Evolutionary conservation across 2,113 vertebrate genomes (phyloP).

Genomic region (Balaeniceps rex): DNA sequence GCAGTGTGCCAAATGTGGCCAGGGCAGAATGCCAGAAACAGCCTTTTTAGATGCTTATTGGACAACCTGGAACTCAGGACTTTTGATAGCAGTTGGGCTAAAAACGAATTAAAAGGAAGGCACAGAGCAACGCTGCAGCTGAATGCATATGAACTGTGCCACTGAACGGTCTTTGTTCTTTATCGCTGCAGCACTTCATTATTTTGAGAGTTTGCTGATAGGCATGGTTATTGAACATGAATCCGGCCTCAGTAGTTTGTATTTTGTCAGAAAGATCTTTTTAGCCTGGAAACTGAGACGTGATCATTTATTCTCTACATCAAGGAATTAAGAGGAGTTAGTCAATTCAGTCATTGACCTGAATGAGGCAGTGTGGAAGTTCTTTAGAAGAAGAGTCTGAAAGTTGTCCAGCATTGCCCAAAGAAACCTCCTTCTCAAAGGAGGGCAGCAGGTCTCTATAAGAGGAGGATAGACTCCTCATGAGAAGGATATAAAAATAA

Average conservation of each 20-base stretch:
- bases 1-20: not conserved
- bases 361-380: not conserved
- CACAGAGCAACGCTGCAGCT: not conserved
- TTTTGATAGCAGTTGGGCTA: not conserved
- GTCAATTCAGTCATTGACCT: not conserved
- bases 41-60: not conserved
- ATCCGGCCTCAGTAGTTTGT: not conserved
- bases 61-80: not conserved
- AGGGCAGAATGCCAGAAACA: not conserved
- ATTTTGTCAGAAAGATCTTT: constrained; percentile 2
- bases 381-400: not conserved
- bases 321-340: not conserved
- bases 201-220: constrained; percentile 8
- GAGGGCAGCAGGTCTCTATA: not conserved
- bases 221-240: not conserved
- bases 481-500: not conserved
- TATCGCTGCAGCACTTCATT: constrained; percentile 6
- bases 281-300: not conserved
- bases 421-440: not conserved
- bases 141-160: not conserved
- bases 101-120: not conserved
- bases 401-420: not conserved
- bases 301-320: not conserved
- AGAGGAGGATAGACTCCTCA: not conserved
- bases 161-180: not conserved